Evolutionary conservation across 2,113 vertebrate species (phyloP).

Genomic region (Petroica traversi): DNA sequence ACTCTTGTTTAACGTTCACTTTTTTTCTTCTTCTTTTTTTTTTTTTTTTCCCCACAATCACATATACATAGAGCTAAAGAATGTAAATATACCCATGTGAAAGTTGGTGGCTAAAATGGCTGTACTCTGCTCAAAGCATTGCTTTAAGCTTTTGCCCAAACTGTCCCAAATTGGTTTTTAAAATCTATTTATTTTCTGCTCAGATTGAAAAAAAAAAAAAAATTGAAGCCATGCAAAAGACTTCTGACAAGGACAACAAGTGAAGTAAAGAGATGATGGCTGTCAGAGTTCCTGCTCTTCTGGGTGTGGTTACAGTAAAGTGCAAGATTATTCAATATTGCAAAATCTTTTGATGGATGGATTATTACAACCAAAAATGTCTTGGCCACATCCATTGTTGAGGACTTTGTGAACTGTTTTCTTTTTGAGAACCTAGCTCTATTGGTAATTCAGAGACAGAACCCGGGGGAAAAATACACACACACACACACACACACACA

Average conservation of each 20-base stretch:
- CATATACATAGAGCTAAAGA: not conserved
- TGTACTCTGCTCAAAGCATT: not conserved
- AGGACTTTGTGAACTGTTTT: not conserved
- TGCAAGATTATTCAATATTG: not conserved
- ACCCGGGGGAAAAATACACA: fast-evolving
- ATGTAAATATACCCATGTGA: not conserved
- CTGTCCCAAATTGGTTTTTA: not conserved
- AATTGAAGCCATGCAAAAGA: not conserved
- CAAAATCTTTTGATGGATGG: not conserved
- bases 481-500: no score
- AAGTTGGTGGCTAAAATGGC: not conserved
- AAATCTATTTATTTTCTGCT: not conserved
- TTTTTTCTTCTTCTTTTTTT: no score
- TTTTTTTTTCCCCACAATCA: not conserved
- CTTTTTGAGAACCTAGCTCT: not conserved
- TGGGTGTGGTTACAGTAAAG: not conserved
- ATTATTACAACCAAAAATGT: not conserved
- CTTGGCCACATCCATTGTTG: not conserved
- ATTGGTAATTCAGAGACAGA: not conserved
- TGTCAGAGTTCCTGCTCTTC: not conserved
- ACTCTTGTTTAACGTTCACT: not conserved
- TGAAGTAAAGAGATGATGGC: not conserved
- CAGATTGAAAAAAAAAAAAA: not conserved
- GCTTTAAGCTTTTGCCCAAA: not conserved
- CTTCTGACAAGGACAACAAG: not conserved